Evolutionary conservation across 2,797 vertebrate species (phyloP).

Genomic region (Eidolon dupreanum): DNA sequence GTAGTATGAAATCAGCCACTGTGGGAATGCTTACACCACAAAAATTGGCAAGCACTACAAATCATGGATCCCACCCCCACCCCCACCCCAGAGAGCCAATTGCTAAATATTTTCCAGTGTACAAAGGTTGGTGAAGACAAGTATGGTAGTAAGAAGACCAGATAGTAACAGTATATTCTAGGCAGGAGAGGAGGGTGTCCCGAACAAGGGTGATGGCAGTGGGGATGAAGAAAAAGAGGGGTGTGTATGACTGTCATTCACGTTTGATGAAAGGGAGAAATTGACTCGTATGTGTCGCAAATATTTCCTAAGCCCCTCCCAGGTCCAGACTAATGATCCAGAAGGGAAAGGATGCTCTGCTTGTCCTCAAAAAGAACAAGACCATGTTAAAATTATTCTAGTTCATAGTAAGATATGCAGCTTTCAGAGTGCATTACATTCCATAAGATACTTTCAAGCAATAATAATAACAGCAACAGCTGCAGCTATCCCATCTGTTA

Average conservation of each 20-base stretch:
- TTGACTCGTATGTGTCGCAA: rapidly evolving
- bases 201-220: too few relatives aligned
- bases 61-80: not conserved
- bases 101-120: not conserved
- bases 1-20: not conserved
- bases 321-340: not conserved
- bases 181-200: not conserved
- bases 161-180: not conserved
- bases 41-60: not conserved
- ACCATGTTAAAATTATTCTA: not conserved
- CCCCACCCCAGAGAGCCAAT: not conserved
- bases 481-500: not conserved
- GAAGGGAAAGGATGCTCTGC: not conserved
- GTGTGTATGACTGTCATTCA: not conserved
- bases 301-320: not conserved
- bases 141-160: not conserved
- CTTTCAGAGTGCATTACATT: not conserved
- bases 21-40: not conserved
- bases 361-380: not conserved
- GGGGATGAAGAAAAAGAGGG: not conserved
- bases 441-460: not conserved
- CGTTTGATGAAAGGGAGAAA: not conserved
- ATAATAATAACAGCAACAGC: not conserved
- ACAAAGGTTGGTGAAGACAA: not conserved
- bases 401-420: not conserved